Conservation (phyloP, 2,888 invertebrate species). For the Hyppa rectilinea region DNA sequence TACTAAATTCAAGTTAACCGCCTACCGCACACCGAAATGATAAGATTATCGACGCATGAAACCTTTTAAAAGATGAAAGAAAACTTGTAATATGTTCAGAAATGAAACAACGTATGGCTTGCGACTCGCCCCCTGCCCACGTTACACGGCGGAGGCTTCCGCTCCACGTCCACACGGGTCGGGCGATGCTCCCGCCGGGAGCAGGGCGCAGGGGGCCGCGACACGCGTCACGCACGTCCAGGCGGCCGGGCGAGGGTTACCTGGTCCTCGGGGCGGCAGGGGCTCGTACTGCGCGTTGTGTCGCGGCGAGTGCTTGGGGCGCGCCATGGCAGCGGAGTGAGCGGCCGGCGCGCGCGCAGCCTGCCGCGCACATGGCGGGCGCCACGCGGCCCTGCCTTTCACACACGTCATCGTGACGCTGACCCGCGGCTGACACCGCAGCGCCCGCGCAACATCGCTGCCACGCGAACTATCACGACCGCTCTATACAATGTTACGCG, state of each 20-base stretch:
- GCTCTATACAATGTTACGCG: conserved; percentile 19
- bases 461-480: conserved; percentile 54
- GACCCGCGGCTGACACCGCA: conserved; percentile 50
- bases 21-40: conserved; percentile 33
- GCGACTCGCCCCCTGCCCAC: conserved; percentile 17
- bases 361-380: conserved; percentile 64
- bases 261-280: conserved; percentile 89
- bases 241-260: conserved; percentile 65
- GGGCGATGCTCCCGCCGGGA: conserved; percentile 8
- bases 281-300: conserved; percentile 84
- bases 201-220: not conserved
- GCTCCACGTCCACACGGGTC: conserved; percentile 58
- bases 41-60: conserved; percentile 46
- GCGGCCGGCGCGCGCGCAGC: conserved; percentile 60
- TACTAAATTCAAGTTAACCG: conserved; percentile 21
- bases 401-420: conserved; percentile 75
- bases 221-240: conserved; percentile 16
- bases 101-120: conserved; percentile 34
- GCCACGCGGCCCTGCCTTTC: conserved; percentile 77
- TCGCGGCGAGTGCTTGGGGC: conserved; percentile 88
- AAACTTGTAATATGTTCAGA: conserved; percentile 29
- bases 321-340: conserved; percentile 89
- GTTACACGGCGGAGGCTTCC: conserved; percentile 29
- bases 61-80: conserved; percentile 48
- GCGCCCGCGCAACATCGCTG: conserved; percentile 32